Evolutionary conservation across 2,113 vertebrate genomes (phyloP), one percentile per base, ranked within the genome.

Genomic region (Tricholaema leucomelas): DNA sequence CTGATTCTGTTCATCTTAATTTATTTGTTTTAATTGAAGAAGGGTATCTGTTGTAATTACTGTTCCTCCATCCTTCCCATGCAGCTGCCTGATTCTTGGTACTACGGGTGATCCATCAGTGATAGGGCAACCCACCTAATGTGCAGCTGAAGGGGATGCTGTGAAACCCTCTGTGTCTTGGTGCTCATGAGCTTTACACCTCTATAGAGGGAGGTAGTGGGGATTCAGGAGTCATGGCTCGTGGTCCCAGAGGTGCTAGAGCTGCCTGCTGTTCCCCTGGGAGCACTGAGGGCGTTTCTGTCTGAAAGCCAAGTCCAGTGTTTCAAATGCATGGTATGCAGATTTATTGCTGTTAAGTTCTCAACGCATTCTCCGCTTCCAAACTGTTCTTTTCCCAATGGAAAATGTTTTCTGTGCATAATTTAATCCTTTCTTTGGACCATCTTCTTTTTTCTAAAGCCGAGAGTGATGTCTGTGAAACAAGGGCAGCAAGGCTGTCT

Each of bases 201-300:
- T 10, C 12, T 61, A 0, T 50, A 18, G 35, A 60, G 33, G 38
- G 15, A 35, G n/a, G 3, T 72, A 58, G 72, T 17, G 5, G 56
- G 60, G 44, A 20, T 36, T 71, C 33, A 3, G 92, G 72, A 80
- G 19, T 33, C 27, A 4, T 10, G 2, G 17, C 38, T 80, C 11
- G 1, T 38, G 33, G 42, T 85, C 81, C 79, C 82, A 73, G 69
- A 79, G 89, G 81, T 91, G 91, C 92, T 87, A 46, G 48, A 85
- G 65, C 77, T 95, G 67, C 67, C 71, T 80, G 67, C 67, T 81
- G 12, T 50, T 87, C 81, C 67, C 50, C 71, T 61, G 31, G 81
- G 50, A 69, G 31, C 80, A 63, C 33, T 48, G 27, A 40, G 59
- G 77, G 36, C 24, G 2, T 79, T 84, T 54, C 27, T 25, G 30